These are phyloP conservation scores for Acarapis woodi DNA, from an alignment of 1,140 invertebrate genomes.

Conservation along the genomic window DNA sequence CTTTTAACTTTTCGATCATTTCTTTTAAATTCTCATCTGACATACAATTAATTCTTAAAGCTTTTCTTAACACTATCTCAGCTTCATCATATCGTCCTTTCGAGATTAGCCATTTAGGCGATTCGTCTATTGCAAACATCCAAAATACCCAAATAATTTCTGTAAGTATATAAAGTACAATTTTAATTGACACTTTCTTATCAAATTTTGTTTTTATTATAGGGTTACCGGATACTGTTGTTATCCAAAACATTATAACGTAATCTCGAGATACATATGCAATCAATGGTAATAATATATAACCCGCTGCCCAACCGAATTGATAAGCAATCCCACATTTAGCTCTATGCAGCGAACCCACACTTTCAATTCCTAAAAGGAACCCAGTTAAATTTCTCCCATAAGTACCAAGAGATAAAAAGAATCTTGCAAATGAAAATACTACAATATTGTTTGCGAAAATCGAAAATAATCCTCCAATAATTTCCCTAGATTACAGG, in stretches of 20 bases:
- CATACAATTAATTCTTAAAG: constrained; percentile 2
- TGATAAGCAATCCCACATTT: constrained; percentile 36
- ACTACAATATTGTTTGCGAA: neutral
- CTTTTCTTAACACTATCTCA: constrained; percentile 2
- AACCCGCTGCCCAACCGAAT: constrained; percentile 44
- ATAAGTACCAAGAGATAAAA: neutral
- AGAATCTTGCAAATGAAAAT: neutral
- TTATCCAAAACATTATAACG: constrained; percentile 18
- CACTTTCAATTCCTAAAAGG: constrained; percentile 40
- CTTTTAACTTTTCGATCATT: no score
- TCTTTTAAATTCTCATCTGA: neutral
- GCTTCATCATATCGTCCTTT: constrained; percentile 4
- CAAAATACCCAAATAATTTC: constrained; percentile 4
- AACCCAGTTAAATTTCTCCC: neutral
- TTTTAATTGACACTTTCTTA: no score
- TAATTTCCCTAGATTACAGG: no score
- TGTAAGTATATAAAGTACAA: constrained; percentile 20
- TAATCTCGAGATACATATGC: constrained; percentile 41
- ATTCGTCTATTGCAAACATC: constrained; percentile 5
- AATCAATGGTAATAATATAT: constrained; percentile 34
- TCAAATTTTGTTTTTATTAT: neutral
- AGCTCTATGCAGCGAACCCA: constrained; percentile 37
- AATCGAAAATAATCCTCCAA: no score
- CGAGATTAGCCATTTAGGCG: constrained; percentile 9
- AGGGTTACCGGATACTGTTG: constrained; percentile 15